phyloP scores from a whole-genome alignment of 1,140 invertebrate species.

The Melanaphis sacchari region DNA sequence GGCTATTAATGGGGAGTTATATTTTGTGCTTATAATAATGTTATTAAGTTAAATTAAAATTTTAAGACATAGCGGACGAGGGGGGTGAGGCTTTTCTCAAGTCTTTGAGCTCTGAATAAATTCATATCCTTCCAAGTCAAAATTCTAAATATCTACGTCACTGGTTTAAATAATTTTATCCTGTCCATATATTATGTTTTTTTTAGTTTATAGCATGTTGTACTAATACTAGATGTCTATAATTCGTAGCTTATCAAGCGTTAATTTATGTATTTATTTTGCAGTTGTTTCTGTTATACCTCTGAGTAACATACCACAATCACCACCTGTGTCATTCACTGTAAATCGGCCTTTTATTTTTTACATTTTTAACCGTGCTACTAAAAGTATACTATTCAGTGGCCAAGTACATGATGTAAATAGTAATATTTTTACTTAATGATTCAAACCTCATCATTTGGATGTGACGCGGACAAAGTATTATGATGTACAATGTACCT shows the following conservation, averaged over 20 bases:
- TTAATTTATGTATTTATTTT: constrained; percentile 34
- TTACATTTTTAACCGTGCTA: constrained; percentile 39
- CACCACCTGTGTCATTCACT: neutral
- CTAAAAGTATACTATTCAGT: constrained; percentile 27
- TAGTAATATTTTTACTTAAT: neutral
- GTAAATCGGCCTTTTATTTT: constrained; percentile 39
- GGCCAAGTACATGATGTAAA: constrained; percentile 1
- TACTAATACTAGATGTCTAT: too few species aligned
- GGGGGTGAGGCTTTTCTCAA: too few species aligned
- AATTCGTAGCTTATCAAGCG: neutral
- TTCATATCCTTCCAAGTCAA: too few species aligned
- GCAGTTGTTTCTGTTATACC: constrained; percentile 24
- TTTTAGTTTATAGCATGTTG: too few species aligned
- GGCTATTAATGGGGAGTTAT: too few species aligned
- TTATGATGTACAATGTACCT: neutral
- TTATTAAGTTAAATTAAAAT: too few species aligned
- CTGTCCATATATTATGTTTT: too few species aligned
- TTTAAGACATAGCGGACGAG: too few species aligned
- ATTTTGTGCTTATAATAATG: too few species aligned
- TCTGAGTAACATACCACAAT: neutral
- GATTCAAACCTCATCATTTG: neutral
- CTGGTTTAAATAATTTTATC: too few species aligned
- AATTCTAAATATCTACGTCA: too few species aligned
- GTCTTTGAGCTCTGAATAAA: too few species aligned
- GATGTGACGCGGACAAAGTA: neutral